Percentiles rank a stretch among this genome's conserved stretches.
Conservation (phyloP, 2,888 invertebrate genomes). For the Timema podura region DNA sequence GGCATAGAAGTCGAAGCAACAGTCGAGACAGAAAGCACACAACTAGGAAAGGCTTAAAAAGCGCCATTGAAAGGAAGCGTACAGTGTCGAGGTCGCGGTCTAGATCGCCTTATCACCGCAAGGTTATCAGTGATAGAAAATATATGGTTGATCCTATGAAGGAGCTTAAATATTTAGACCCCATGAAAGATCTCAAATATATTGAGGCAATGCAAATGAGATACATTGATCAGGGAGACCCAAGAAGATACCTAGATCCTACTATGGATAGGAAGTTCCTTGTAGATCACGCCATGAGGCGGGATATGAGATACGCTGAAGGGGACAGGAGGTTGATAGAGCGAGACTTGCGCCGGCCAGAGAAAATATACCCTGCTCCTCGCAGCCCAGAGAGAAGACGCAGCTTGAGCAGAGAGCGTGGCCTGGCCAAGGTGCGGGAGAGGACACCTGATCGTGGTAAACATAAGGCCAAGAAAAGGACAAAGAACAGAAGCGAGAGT, state of each 20-base stretch:
- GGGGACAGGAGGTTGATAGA: conserved; percentile 20
- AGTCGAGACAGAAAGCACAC: conserved; percentile 18
- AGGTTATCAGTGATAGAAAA: conserved; percentile 17
- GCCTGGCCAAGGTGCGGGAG: conserved; percentile 39
- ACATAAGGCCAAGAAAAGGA: conserved; percentile 31
- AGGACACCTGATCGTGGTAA: conserved; percentile 35
- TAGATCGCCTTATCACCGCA: conserved; percentile 26
- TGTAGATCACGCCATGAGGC: neutral
- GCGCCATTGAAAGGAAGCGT: conserved; percentile 29
- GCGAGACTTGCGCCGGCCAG: conserved; percentile 18
- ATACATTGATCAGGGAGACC: conserved; percentile 5
- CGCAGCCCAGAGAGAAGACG: conserved; percentile 37
- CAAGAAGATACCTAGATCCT: conserved; percentile 7
- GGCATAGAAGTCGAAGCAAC: conserved; percentile 26
- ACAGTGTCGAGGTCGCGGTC: conserved; percentile 26
- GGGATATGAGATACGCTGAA: conserved; percentile 5
- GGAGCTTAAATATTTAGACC: conserved; percentile 10
- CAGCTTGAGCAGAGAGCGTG: conserved; percentile 39
- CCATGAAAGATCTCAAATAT: conserved; percentile 9
- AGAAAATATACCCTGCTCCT: conserved; percentile 13
- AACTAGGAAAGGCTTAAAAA: conserved; percentile 27
- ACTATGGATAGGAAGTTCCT: neutral
- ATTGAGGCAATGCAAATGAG: conserved; percentile 8
- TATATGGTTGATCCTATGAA: neutral
- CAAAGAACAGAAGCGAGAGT: conserved; percentile 30